These are phyloP conservation scores for Morone chrysops DNA, from an alignment of 2,113 vertebrate species.

Conservation along the genomic window DNA sequence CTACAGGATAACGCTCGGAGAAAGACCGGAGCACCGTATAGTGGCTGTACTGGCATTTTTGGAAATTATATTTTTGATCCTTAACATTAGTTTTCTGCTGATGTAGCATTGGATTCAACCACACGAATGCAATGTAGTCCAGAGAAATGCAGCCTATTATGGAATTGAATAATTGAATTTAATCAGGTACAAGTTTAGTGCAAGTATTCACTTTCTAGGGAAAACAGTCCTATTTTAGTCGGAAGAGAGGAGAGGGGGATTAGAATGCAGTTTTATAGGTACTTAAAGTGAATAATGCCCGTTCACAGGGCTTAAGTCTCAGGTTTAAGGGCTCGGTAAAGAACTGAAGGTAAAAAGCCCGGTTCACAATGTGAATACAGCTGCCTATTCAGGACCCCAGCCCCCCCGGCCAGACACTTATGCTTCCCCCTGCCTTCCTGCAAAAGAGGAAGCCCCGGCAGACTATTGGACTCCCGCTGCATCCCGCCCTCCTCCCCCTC, in stretches of 20 bases:
- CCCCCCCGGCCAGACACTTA: conserved; percentile 49
- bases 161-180: conserved; percentile 36
- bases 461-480: conserved; percentile 64
- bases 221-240: conserved; percentile 13
- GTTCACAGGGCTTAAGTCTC: conserved; percentile 65
- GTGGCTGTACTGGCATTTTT: not conserved
- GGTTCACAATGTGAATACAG: conserved; percentile 75
- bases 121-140: not conserved
- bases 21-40: not conserved
- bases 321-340: conserved; percentile 63
- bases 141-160: conserved; percentile 24
- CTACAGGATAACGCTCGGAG: not conserved
- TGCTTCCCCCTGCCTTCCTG: conserved; percentile 67
- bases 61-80: not conserved
- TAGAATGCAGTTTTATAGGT: conserved; percentile 57
- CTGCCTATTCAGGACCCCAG: conserved; percentile 71
- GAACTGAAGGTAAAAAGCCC: conserved; percentile 62
- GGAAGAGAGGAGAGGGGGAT: not conserved
- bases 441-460: conserved; percentile 59
- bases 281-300: conserved; percentile 58
- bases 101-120: not conserved
- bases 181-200: not conserved
- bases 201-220: conserved; percentile 9
- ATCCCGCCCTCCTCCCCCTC: conserved; percentile 13
- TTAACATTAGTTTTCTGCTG: not conserved